These are phyloP conservation scores for Graptemys geographica DNA, from an alignment of 2,797 vertebrate species.

Conservation along the genomic window DNA sequence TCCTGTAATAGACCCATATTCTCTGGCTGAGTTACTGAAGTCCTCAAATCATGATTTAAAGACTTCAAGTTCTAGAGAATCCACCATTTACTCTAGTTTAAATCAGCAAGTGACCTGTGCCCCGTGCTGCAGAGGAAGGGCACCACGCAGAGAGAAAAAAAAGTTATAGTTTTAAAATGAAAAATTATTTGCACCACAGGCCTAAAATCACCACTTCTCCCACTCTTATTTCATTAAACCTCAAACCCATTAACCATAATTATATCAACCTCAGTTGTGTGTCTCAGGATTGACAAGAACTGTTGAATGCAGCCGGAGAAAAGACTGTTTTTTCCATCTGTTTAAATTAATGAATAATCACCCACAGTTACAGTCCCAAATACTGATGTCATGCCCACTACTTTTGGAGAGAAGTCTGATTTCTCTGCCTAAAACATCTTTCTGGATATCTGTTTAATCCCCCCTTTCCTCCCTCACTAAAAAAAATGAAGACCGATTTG, in stretches of 20 bases:
- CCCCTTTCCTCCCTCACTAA: not conserved
- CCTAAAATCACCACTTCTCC: too few relatives aligned
- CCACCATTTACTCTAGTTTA: too few relatives aligned
- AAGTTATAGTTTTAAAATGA: too few relatives aligned
- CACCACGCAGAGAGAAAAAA: too few relatives aligned
- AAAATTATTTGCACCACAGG: too few relatives aligned
- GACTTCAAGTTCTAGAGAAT: too few relatives aligned
- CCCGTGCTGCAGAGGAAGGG: too few relatives aligned
- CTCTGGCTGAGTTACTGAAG: too few relatives aligned
- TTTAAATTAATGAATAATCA: rapidly evolving
- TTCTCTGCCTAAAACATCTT: not conserved
- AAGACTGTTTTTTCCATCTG: not conserved
- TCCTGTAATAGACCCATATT: not conserved
- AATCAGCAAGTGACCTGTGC: too few relatives aligned
- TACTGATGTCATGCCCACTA: rapidly evolving
- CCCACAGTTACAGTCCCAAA: not conserved
- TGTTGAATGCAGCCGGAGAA: not conserved
- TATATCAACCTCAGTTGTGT: not conserved
- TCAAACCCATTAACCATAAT: too few relatives aligned
- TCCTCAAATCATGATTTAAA: too few relatives aligned
- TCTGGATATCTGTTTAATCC: not conserved
- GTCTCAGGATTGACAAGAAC: not conserved
- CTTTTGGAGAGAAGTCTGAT: not conserved
- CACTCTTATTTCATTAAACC: too few relatives aligned
- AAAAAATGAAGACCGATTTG: not conserved